Evolutionary conservation across 2,888 invertebrate genomes (phyloP), one percentile per base, ranked within the genome.

Genomic region (Callosobruchus maculatus): DNA sequence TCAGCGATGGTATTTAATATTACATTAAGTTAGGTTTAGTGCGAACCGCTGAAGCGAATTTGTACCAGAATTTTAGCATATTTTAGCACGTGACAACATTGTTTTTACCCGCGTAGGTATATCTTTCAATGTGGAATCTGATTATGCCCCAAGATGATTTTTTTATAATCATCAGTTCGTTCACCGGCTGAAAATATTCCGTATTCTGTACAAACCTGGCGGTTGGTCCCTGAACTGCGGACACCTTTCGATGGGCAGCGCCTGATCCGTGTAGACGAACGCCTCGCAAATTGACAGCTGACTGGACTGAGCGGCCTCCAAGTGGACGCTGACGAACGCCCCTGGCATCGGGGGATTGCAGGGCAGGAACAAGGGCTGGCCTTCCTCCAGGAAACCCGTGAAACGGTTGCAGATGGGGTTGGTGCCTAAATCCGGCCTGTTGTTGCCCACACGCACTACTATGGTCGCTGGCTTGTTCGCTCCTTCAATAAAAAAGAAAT

Each of bases 291-390:
- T 94, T 0, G 96, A 96, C 20, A 97, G 88, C 77, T 95, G 95
- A 77, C 92, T 93, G 0, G 93, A 91, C 0, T 88, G 84, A 0
- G 92, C 90, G 0, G 93, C 92, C 88, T 97, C 97, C 74, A 97
- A 86, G 84, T 97, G 97, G 0, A 97, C 96, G 80, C 95, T 96
- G 77, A 97, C 97, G 86, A 97, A 97, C 9, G 97, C 97, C 0
- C 97, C 97, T 0, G 97, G 96, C 95, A 97, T 97, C 0, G 97
- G 97, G 0, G 97, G 97, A 87, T 96, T 96, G 88, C 97, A 97
- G 0, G 97, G 97, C 72, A 97, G 87, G 88, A 97, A 97, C 5
- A 97, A 89, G 0, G 97, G 97, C 83, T 96, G 95, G 0, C 97
- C 97, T 85, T 96, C 96, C 84, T 97, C 95, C 18, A 96, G 88